Conservation (phyloP, 2,113 vertebrate genomes). For the Phyllostomus hastatus region DNA sequence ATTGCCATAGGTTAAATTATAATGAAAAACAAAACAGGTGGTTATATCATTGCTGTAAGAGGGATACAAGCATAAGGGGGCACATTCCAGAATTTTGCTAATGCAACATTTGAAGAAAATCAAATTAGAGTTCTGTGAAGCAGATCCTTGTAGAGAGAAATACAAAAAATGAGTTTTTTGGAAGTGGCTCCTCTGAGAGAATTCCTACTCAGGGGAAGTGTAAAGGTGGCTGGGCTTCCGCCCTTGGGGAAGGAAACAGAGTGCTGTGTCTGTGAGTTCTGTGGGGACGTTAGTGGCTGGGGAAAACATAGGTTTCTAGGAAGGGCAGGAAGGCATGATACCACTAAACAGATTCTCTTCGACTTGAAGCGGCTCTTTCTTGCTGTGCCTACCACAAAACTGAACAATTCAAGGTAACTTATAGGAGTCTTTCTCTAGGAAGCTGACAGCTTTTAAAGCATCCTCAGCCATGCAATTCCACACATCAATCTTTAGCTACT, state of each 20-base stretch:
- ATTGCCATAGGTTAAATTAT: slow-evolving; percentile 28
- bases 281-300: neutral
- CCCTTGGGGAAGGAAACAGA: neutral
- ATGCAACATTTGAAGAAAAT: slow-evolving; percentile 42
- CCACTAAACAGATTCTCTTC: neutral
- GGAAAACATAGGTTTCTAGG: neutral
- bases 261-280: neutral
- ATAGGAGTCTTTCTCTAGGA: neutral
- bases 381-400: neutral
- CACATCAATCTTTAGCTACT: neutral
- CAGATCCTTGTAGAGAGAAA: slow-evolving; percentile 10
- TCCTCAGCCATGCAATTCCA: neutral
- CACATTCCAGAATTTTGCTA: slow-evolving; percentile 23
- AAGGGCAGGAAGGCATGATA: neutral
- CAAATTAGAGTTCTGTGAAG: neutral
- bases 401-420: neutral
- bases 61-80: neutral
- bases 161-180: neutral
- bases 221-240: neutral
- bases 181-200: neutral
- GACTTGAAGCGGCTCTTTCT: neutral
- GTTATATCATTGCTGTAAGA: neutral
- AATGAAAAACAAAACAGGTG: slow-evolving; percentile 48
- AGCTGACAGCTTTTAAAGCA: neutral
- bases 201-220: neutral